Percentiles rank a stretch among this genome's conserved stretches.
Evolutionary conservation across 2,113 vertebrate genomes (phyloP).

Genomic region (Saccopteryx leptura): DNA sequence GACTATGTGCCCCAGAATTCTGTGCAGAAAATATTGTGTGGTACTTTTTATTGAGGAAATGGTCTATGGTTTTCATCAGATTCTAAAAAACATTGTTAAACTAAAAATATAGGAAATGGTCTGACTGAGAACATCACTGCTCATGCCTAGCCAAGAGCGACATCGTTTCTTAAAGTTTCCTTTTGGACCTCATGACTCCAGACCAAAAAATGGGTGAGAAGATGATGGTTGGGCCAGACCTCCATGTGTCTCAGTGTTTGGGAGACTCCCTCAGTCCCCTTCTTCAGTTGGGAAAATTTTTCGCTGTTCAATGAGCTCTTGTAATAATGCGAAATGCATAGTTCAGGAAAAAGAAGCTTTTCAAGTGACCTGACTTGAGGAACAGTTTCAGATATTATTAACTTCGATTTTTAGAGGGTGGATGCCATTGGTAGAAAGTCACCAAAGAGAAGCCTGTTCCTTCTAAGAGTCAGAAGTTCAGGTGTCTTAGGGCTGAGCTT

Average conservation of each 20-base stretch:
- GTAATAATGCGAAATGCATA: background rate
- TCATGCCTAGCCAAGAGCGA: conserved; percentile 20
- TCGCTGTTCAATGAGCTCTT: background rate
- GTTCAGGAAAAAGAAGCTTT: background rate
- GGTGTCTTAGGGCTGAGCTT: background rate
- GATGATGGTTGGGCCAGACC: background rate
- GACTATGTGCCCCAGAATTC: background rate
- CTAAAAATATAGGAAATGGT: background rate
- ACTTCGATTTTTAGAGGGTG: background rate
- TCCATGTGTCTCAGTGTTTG: background rate
- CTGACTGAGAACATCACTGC: background rate
- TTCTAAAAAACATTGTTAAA: background rate
- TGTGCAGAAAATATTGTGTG: background rate
- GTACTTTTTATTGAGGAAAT: background rate
- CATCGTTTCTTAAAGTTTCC: conserved; percentile 1
- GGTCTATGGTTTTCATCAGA: background rate
- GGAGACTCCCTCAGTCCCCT: background rate
- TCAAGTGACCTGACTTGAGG: background rate
- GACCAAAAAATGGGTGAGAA: background rate
- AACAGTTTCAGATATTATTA: background rate
- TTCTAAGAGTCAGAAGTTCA: background rate
- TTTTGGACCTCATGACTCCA: background rate
- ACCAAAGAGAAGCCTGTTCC: background rate
- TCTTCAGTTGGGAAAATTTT: background rate
- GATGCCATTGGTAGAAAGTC: background rate